phyloP scores from a whole-genome alignment of 2,888 invertebrate species.

The Andrena camellia region DNA sequence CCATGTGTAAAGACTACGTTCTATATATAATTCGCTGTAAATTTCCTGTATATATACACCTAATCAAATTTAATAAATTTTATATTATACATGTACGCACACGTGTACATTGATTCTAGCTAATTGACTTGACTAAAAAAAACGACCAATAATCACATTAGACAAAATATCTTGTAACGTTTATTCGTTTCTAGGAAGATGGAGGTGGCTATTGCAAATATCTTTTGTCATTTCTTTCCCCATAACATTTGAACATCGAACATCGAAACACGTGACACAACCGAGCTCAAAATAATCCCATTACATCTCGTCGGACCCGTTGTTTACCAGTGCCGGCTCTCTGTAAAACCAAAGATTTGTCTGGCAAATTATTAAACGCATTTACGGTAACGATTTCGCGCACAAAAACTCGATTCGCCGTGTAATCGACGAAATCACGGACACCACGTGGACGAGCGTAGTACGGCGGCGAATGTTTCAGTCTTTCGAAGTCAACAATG shows the following conservation, averaged over 20 bases:
- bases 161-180: background rate
- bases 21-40: conserved; percentile 32
- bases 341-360: background rate
- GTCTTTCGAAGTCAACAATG: conserved; percentile 73
- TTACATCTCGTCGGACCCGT: background rate
- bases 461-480: conserved; percentile 66
- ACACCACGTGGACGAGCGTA: conserved; percentile 22
- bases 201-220: background rate
- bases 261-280: conserved; percentile 21
- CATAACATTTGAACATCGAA: conserved; percentile 52
- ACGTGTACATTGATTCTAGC: background rate
- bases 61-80: conserved; percentile 57
- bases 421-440: conserved; percentile 10
- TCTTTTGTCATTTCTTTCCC: conserved; percentile 30
- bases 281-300: conserved; percentile 13
- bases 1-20: conserved; percentile 26
- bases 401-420: conserved; percentile 9
- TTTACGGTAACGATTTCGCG: background rate
- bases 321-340: background rate
- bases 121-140: too few relatives aligned
- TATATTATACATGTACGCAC: conserved; percentile 17
- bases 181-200: background rate
- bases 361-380: conserved; percentile 2
- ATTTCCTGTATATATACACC: conserved; percentile 45
- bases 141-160: too few relatives aligned